phyloP scores from a whole-genome alignment of 2,888 invertebrate species.

The Artemia sp. region DNA sequence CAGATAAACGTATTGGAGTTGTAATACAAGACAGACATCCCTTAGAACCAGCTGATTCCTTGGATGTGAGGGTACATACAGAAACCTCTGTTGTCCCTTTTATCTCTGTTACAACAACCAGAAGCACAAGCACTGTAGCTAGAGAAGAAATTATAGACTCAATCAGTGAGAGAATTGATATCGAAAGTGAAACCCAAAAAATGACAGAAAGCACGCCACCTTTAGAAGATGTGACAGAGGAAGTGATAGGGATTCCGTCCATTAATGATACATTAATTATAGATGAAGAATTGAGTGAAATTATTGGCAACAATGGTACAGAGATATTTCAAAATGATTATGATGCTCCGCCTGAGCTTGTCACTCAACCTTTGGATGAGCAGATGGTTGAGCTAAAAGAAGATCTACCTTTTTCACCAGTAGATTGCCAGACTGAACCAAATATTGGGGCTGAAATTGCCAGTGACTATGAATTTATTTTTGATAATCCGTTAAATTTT shows the following conservation, averaged over 20 bases:
- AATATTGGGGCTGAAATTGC: neutral
- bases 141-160: neutral
- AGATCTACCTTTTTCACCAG: neutral
- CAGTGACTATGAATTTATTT: neutral
- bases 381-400: conserved; percentile 7
- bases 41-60: neutral
- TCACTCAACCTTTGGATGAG: neutral
- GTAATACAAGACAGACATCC: conserved; percentile 1
- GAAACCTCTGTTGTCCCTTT: neutral
- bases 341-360: neutral
- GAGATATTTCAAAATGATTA: conserved; percentile 10
- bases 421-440: conserved; percentile 2
- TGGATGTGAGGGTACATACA: conserved; percentile 1
- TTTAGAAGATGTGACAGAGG: neutral
- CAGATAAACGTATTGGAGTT: neutral
- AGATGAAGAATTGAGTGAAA: conserved; percentile 4
- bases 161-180: neutral
- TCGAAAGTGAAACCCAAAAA: neutral
- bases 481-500: neutral
- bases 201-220: neutral
- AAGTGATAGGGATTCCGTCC: neutral
- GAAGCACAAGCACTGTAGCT: neutral
- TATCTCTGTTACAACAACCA: neutral
- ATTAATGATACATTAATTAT: neutral
- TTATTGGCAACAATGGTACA: neutral